Evolutionary conservation across 2,113 vertebrate genomes (phyloP).

Genomic region (Daphoenositta chrysoptera): DNA sequence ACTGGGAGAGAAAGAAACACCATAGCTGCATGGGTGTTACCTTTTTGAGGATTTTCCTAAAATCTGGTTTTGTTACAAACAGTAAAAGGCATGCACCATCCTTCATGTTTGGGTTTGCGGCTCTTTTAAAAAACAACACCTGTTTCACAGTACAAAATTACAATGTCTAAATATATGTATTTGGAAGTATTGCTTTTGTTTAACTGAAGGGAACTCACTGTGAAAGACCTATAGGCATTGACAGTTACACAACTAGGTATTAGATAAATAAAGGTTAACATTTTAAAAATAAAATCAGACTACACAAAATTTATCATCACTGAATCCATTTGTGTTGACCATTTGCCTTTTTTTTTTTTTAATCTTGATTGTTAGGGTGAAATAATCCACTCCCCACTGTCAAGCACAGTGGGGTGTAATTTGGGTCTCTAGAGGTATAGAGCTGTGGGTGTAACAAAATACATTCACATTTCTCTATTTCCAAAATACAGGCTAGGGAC

Average conservation of each 20-base stretch:
- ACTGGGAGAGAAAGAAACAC: not conserved
- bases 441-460: not conserved
- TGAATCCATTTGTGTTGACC: not conserved
- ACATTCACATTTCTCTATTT: not conserved
- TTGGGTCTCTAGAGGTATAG: not conserved
- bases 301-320: not conserved
- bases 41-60: not conserved
- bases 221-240: not conserved
- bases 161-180: not conserved
- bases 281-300: not conserved
- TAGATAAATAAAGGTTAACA: not conserved
- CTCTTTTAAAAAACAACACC: not conserved
- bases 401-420: not conserved
- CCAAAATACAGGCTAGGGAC: not conserved
- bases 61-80: not conserved
- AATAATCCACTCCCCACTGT: not conserved
- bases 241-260: not conserved
- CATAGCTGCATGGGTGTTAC: fast-evolving
- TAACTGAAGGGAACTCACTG: not conserved
- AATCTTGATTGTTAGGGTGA: not conserved
- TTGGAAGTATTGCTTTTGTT: not conserved
- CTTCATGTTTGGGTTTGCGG: not conserved
- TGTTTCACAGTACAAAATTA: not conserved
- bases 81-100: not conserved
- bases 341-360: not conserved